Evolutionary conservation across 2,113 vertebrate genomes (phyloP), one percentile per base, ranked within the genome.

Genomic region (Trematocara nigrifrons): DNA sequence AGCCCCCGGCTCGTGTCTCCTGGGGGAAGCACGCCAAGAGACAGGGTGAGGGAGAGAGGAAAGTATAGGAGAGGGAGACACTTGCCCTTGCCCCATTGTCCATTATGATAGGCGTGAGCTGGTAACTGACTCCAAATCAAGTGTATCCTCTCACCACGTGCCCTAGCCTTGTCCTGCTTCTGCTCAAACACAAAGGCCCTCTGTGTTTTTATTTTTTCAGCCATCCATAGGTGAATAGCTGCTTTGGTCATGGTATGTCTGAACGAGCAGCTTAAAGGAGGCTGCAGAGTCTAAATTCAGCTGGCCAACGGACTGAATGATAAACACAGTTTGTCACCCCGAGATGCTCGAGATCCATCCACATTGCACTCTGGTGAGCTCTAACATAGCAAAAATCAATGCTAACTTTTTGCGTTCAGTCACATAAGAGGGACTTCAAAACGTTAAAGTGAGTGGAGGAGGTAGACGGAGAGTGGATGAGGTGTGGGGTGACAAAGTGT

Each of bases 91-190:
- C 86, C 88, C 94, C 80, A 95, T 95, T 95, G 95, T 95, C 94
- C 92, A 85, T 84, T 40, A 83, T 85, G 92, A 94, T 93, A 89
- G 89, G 94, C 94, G 89, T 92, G 94, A 95, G 95, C 86, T 88
- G 94, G 94, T 95, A 95, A 95, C 94, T 95, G 94, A 95, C 94
- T 95, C 92, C 91, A 89, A 91, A 94, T 93, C 91, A 92, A 95
- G 94, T 95, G 93, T 92, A 92, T 95, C 94, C 95, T 92, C 92
- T 94, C 89, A 92, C 94, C 95, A 95, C 93, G 93, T 87, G 93
- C 91, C 91, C 88, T 4, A 3, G 88, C 87, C 94, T 84, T 89
- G 93, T 92, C 91, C 92, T 74, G 90, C 89, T 86, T 89, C 45
- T 88, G 89, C 92, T 86, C 89, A 18, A 84, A 87, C 91, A 95